phyloP scores from a whole-genome alignment of 2,888 invertebrate genomes.

The Choreutis nemorana region DNA sequence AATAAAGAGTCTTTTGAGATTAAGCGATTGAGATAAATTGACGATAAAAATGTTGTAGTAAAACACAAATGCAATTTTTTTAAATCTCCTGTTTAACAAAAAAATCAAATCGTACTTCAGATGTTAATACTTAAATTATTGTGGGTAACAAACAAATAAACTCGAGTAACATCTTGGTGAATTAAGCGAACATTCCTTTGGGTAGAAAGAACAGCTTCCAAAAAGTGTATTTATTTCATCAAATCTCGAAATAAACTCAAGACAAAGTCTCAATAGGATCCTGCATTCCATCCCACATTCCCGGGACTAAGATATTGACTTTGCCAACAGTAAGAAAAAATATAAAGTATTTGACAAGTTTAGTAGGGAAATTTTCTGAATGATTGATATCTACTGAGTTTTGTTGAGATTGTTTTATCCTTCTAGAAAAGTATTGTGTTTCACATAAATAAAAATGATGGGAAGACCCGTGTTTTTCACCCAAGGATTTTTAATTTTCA shows the following conservation, averaged over 20 bases:
- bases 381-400: conserved; percentile 35
- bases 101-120: not conserved
- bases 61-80: too few species aligned
- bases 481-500: conserved; percentile 35
- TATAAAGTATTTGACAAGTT: conserved; percentile 45
- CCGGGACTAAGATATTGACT: conserved; percentile 34
- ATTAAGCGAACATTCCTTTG: too few species aligned
- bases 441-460: too few species aligned
- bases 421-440: conserved; percentile 22
- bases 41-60: too few species aligned
- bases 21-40: conserved; percentile 37
- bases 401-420: conserved; percentile 22
- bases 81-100: not conserved
- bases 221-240: too few species aligned
- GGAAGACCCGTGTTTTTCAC: too few species aligned
- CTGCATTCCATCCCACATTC: conserved; percentile 35
- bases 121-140: not conserved
- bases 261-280: conserved; percentile 23
- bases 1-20: conserved; percentile 46
- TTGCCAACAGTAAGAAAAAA: conserved; percentile 30
- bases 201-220: too few species aligned
- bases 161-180: too few species aligned
- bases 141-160: too few species aligned
- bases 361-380: conserved; percentile 30
- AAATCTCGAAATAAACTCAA: conserved; percentile 30